phyloP scores from a whole-genome alignment of 2,888 invertebrate species.

The Drosophila flavopinicola region DNA sequence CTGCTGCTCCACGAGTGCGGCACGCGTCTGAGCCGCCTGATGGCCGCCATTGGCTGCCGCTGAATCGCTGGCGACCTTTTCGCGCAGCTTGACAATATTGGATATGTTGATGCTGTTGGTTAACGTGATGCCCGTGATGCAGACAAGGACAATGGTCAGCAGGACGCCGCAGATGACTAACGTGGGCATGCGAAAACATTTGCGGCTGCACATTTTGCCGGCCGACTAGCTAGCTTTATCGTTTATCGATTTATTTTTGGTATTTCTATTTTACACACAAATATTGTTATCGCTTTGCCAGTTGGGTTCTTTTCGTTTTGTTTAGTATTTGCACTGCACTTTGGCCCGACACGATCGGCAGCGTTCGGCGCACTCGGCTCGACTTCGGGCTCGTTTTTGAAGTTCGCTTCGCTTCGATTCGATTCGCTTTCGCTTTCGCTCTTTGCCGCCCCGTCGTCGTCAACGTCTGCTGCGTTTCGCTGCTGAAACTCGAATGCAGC shows the following conservation, averaged over 20 bases:
- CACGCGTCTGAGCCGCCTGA: conserved; percentile 81
- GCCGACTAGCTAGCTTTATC: background rate
- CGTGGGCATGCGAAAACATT: conserved; percentile 84
- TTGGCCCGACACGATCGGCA: no score
- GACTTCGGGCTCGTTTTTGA: conserved; percentile 15
- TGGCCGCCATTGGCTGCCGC: conserved; percentile 82
- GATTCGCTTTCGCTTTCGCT: conserved; percentile 37
- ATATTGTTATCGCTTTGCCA: background rate
- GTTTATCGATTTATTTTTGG: conserved; percentile 8
- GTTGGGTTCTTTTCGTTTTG: background rate
- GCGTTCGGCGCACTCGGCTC: conserved; percentile 2
- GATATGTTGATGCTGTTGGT: conserved; percentile 84
- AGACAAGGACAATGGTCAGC: conserved; percentile 85
- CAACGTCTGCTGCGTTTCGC: conserved; percentile 60
- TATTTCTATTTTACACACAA: background rate
- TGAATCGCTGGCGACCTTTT: conserved; percentile 83
- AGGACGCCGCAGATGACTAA: conserved; percentile 84
- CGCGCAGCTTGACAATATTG: conserved; percentile 83
- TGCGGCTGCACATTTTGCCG: conserved; percentile 83
- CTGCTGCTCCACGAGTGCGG: conserved; percentile 82
- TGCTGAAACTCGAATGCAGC: conserved; percentile 69
- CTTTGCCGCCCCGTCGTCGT: conserved; percentile 32
- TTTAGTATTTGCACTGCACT: conserved; percentile 23
- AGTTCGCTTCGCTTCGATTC: conserved; percentile 24
- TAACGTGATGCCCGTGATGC: conserved; percentile 85